Conservation (phyloP, 2,888 invertebrate species). For the Eumacrocentrus americanus region DNA sequence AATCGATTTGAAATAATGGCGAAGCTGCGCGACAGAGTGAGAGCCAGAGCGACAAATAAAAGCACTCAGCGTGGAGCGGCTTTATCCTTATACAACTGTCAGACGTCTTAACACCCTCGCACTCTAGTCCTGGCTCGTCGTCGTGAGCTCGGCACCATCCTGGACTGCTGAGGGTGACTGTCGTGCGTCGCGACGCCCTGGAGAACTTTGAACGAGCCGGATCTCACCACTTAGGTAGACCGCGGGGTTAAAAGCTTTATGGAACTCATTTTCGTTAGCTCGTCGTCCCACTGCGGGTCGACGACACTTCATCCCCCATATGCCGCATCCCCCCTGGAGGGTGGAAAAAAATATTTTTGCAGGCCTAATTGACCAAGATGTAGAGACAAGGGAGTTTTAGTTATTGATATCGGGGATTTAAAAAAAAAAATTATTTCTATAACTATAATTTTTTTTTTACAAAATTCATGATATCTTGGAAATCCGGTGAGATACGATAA, state of each 20-base stretch:
- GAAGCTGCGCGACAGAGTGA: conserved; percentile 32
- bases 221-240: conserved; percentile 14
- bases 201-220: conserved; percentile 9
- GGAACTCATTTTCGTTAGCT: conserved; percentile 51
- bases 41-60: conserved; percentile 54
- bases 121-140: not conserved
- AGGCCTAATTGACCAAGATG: conserved; percentile 22
- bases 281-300: conserved; percentile 25
- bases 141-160: conserved; percentile 11
- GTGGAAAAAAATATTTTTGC: not conserved
- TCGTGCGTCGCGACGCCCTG: not conserved
- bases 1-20: conserved; percentile 58
- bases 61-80: conserved; percentile 58
- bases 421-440: too few species aligned
- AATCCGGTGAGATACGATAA: too few species aligned
- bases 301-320: not conserved
- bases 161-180: too few species aligned
- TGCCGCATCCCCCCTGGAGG: conserved; percentile 2
- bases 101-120: conserved; percentile 52
- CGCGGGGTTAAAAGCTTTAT: conserved; percentile 49
- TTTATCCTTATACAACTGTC: conserved; percentile 59
- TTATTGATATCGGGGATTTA: not conserved
- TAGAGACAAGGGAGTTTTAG: too few species aligned
- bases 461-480: too few species aligned
- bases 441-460: too few species aligned